These are phyloP conservation scores for Dynastes grantii DNA, from an alignment of 2,888 invertebrate species.

Conservation along the genomic window DNA sequence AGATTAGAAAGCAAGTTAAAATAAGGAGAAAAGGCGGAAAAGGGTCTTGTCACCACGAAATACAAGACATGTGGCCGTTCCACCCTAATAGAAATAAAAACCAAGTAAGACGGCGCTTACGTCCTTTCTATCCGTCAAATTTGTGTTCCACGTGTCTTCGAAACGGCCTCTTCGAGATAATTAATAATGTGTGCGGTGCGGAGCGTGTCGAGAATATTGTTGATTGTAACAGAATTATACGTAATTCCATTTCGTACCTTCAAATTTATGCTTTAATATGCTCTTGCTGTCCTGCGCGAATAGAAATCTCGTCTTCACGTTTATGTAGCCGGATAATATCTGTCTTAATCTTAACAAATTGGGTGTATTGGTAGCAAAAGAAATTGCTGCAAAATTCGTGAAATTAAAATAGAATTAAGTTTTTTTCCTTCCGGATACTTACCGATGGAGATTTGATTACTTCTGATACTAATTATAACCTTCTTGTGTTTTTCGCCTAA, in stretches of 20 bases:
- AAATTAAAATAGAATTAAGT: not conserved
- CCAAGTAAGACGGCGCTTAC: too few relatives aligned
- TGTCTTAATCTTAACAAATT: conserved; percentile 9
- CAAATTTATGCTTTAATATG: conserved; percentile 2
- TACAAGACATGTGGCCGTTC: too few relatives aligned
- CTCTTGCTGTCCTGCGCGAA: not conserved
- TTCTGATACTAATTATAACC: not conserved
- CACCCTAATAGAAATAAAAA: too few relatives aligned
- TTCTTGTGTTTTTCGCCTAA: conserved; percentile 39
- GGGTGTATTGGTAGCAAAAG: not conserved
- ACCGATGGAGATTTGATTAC: conserved; percentile 8
- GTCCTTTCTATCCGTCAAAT: too few relatives aligned
- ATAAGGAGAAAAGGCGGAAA: too few relatives aligned
- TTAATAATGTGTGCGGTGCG: too few relatives aligned
- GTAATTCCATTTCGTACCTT: not conserved
- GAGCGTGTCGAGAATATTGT: too few relatives aligned
- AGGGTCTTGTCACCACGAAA: too few relatives aligned
- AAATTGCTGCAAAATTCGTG: conserved; percentile 17
- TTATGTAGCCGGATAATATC: not conserved
- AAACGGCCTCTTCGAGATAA: too few relatives aligned
- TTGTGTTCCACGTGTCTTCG: too few relatives aligned
- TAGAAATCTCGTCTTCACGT: not conserved
- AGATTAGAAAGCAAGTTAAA: too few relatives aligned
- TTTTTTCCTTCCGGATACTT: not conserved
- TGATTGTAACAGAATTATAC: not conserved